Percentiles rank a stretch among this genome's conserved stretches.
phyloP scores from a whole-genome alignment of 2,113 vertebrate species.

The Sapajus apella region DNA sequence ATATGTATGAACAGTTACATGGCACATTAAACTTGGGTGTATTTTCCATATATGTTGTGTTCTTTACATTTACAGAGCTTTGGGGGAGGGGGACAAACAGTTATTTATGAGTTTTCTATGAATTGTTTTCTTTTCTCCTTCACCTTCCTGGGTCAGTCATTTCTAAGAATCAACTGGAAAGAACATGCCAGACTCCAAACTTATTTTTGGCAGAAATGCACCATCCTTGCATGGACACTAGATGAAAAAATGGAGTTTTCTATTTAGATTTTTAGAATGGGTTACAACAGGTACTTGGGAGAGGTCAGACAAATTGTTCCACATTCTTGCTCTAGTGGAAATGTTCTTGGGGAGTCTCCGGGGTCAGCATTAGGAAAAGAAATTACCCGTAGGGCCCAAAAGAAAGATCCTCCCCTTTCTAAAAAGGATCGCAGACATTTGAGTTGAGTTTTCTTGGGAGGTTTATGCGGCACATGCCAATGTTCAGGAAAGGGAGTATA shows the following conservation, averaged over 20 bases:
- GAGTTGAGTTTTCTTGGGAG: background rate
- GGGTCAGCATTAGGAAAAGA: background rate
- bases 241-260: background rate
- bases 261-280: background rate
- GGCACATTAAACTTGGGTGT: background rate
- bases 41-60: background rate
- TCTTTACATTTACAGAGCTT: background rate
- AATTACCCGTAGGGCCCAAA: background rate
- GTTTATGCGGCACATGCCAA: background rate
- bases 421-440: background rate
- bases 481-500: background rate
- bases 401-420: background rate
- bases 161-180: conserved; percentile 9
- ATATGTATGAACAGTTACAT: background rate
- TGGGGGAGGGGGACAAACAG: background rate
- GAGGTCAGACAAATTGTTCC: background rate
- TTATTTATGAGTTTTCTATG: background rate
- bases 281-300: background rate
- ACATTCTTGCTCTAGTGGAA: background rate
- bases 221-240: background rate
- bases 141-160: background rate
- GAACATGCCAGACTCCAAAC: background rate
- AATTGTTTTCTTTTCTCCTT: background rate
- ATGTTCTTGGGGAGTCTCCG: background rate
- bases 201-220: background rate